Conservation (phyloP, 2,797 vertebrate genomes). For the Parambassis ranga region DNA sequence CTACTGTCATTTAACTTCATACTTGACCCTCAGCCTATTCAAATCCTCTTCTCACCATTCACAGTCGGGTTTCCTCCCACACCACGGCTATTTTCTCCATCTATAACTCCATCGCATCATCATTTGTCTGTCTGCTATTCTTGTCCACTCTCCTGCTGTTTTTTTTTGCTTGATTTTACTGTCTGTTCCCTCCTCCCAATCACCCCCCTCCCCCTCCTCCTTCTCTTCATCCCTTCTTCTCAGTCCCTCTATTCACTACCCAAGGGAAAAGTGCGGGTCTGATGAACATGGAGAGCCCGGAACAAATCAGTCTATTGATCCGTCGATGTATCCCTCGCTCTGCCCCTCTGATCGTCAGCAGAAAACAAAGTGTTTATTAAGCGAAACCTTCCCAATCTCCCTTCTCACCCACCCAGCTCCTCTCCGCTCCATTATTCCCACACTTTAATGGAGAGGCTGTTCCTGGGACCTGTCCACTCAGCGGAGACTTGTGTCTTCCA, state of each 20-base stretch:
- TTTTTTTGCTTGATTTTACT: slow-evolving; percentile 42
- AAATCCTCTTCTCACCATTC: slow-evolving; percentile 30
- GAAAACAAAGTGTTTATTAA: slow-evolving; percentile 84
- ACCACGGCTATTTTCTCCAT: slow-evolving; percentile 23
- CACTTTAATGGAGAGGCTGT: slow-evolving; percentile 46
- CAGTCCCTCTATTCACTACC: slow-evolving; percentile 34
- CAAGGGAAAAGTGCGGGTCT: slow-evolving; percentile 47
- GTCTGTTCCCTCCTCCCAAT: slow-evolving; percentile 28
- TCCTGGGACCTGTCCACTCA: slow-evolving; percentile 56
- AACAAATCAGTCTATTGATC: slow-evolving; percentile 80
- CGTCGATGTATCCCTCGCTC: slow-evolving; percentile 59
- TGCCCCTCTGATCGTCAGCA: slow-evolving; percentile 76
- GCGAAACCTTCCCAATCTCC: slow-evolving; percentile 73
- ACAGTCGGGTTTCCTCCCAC: slow-evolving; percentile 25
- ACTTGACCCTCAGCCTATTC: slow-evolving; percentile 49
- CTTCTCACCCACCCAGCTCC: neutral
- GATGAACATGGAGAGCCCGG: slow-evolving; percentile 68
- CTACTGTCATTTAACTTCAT: slow-evolving; percentile 36
- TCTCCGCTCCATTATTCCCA: neutral
- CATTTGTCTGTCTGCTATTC: slow-evolving; percentile 37
- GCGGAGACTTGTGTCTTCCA: slow-evolving; percentile 59
- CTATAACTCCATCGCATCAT: slow-evolving; percentile 24
- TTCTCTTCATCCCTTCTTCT: neutral
- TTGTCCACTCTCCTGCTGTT: slow-evolving; percentile 26
- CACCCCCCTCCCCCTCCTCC: slow-evolving; percentile 1